Conservation (phyloP, 2,797 vertebrate species). For the Cichlasoma orientale region DNA sequence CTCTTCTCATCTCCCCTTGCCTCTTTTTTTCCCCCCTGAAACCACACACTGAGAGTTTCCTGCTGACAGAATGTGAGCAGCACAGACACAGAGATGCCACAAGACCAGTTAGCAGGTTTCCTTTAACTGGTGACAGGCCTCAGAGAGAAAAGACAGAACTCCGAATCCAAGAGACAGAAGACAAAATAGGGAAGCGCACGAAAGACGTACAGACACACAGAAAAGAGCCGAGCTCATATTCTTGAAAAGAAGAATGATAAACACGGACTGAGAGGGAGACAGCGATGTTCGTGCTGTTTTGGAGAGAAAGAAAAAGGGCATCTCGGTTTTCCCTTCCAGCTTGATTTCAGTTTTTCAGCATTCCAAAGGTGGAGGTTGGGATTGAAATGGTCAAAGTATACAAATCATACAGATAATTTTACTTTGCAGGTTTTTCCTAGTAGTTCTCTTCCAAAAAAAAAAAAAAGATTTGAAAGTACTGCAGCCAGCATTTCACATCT, state of each 20-base stretch:
- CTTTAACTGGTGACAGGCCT: conserved; percentile 39
- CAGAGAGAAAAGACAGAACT: conserved; percentile 27
- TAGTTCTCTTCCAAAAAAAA: background rate
- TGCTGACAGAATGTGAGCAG: conserved; percentile 57
- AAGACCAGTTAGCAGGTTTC: conserved; percentile 56
- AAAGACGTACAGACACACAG: conserved; percentile 3
- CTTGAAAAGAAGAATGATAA: conserved; percentile 1
- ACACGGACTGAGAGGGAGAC: background rate
- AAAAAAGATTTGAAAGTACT: background rate
- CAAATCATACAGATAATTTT: background rate
- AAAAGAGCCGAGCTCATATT: background rate
- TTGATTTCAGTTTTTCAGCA: background rate
- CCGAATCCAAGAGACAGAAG: conserved; percentile 13
- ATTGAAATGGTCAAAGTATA: background rate
- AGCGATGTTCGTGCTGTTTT: background rate
- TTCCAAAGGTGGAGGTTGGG: background rate
- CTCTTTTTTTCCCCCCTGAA: background rate
- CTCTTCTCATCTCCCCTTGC: conserved; percentile 67
- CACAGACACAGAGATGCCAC: conserved; percentile 57
- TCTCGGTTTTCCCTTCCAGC: background rate
- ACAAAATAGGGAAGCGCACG: background rate
- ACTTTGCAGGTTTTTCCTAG: background rate
- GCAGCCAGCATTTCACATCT: background rate
- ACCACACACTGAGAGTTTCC: conserved; percentile 55
- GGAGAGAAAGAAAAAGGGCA: background rate